Evolutionary conservation across 2,797 vertebrate genomes (phyloP), one percentile per base, ranked within the genome.

Genomic region (Tokudaia tokunoshimensis): DNA sequence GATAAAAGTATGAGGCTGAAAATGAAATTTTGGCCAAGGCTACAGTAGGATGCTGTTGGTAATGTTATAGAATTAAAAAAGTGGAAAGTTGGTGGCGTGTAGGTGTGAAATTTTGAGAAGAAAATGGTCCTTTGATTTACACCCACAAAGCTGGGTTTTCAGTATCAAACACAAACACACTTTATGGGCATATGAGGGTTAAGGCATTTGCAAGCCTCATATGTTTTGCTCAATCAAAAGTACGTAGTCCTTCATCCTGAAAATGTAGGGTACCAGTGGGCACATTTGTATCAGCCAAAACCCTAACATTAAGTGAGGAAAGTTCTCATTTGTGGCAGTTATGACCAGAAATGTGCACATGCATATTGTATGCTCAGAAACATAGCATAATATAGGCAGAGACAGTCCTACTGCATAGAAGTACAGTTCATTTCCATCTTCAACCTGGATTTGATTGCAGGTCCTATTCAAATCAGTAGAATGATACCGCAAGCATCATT

Each of bases 161-260:
- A 92, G 74, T 80, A 57, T 12, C 92, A 93, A 85, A 70, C 31
- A 24, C 20, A 72, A 24, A 76, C 37, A 96, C 41, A 78, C 44
- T 81, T 65, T 17, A 37, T 1, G 3, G 14, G 13, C 24, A 81
- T 13, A 3, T 44, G 4, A 4, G 59, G 3, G 11, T 37, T 65
- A 52, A 74, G 75, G 9, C 6, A 37, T 59, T 67, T 85, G 61
- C 86, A 52, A 50, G 31, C 31, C 14, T 70, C 37, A 29, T n/a
- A 70, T n/a, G 4, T 19, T 86, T 75, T 34, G 6, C 34, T 86
- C 41, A 63, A 20, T 22, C 20, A 57, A 92, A 87, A 72, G 1
- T n/a, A 41, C 2, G 8, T n/a, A 75, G 9, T 91, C 22, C 9
- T 88, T 76, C 65, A 80, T 20, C 6, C 63, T 12, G 50, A 88